Conservation (phyloP, 1,140 invertebrate species). For the Bombus superbus region DNA sequence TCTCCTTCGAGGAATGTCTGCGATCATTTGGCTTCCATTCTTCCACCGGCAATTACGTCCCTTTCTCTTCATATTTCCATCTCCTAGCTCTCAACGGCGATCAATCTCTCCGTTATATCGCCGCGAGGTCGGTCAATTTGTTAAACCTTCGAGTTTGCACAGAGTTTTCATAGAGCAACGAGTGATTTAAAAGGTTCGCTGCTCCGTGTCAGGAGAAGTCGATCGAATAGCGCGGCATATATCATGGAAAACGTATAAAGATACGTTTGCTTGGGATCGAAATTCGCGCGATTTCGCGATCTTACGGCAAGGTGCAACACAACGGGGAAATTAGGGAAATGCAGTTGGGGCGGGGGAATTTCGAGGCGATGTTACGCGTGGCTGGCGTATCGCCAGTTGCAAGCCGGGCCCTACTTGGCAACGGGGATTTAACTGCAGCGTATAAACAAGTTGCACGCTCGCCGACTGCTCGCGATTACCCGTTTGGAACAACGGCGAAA, state of each 20-base stretch:
- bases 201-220: no score
- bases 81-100: neutral
- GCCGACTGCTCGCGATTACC: conserved; percentile 22
- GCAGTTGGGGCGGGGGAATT: neutral
- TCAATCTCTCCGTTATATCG: neutral
- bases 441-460: conserved; percentile 21
- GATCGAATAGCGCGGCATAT: no score
- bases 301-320: neutral
- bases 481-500: conserved; percentile 11
- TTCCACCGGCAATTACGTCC: neutral
- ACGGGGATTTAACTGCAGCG: conserved; percentile 14
- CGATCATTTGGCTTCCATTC: conserved; percentile 20
- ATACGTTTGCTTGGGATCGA: no score
- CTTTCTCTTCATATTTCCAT: neutral
- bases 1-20: neutral
- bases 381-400: conserved; percentile 33
- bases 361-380: neutral
- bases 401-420: conserved; percentile 2
- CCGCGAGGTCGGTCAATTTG: neutral
- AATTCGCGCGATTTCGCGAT: no score
- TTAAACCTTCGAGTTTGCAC: neutral
- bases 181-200: no score
- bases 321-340: conserved; percentile 16
- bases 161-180: no score
- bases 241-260: no score